Evolutionary conservation across 1,140 invertebrate species (phyloP).

Genomic region (Danaus melanippus): DNA sequence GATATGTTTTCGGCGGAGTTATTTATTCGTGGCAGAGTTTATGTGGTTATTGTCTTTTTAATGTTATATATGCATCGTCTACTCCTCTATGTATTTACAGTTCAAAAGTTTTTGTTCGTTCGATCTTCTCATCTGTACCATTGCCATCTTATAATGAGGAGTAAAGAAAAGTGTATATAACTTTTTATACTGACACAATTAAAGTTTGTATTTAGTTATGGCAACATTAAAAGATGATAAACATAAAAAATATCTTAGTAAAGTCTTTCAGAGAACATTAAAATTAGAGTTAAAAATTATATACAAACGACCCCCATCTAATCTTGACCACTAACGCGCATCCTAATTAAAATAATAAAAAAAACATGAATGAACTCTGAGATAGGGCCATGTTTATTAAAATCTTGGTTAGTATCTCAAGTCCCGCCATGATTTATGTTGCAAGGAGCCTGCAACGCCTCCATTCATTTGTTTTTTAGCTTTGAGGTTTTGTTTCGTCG

Average conservation of each 20-base stretch:
- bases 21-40: conserved; percentile 7
- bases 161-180: too few species aligned
- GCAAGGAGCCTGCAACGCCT: conserved; percentile 42
- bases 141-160: too few species aligned
- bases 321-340: conserved; percentile 33
- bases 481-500: conserved; percentile 40
- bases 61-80: too few species aligned
- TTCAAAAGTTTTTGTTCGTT: too few species aligned
- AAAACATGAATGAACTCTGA: conserved; percentile 55
- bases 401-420: conserved; percentile 44
- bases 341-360: conserved; percentile 63
- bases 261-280: neutral
- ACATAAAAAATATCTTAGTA: too few species aligned
- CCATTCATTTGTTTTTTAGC: conserved; percentile 65
- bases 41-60: too few species aligned
- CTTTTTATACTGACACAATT: too few species aligned
- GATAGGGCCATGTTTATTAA: conserved; percentile 64
- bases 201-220: too few species aligned
- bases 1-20: conserved; percentile 18
- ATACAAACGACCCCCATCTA: neutral
- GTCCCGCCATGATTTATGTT: conserved; percentile 55
- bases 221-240: too few species aligned
- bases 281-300: conserved; percentile 16
- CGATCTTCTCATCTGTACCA: too few species aligned
- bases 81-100: too few species aligned